phyloP scores from a whole-genome alignment of 2,113 vertebrate species.

The Blennius ocellaris region DNA sequence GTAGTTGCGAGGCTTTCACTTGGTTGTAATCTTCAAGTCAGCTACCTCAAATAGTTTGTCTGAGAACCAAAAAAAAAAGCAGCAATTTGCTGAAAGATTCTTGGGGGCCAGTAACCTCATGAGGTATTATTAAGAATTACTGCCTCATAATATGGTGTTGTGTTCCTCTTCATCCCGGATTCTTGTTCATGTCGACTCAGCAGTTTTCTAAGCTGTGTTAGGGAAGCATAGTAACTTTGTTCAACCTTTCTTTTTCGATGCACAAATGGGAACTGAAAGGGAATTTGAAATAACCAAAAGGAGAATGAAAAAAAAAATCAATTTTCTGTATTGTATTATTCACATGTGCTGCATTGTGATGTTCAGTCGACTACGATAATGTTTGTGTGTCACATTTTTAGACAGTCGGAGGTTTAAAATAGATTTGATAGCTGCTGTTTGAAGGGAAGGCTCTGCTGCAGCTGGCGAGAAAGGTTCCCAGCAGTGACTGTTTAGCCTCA shows the following conservation, averaged over 20 bases:
- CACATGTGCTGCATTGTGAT: not conserved
- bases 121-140: conserved; percentile 16
- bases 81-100: conserved; percentile 25
- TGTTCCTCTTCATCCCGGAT: conserved; percentile 5
- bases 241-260: conserved; percentile 2
- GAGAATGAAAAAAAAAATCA: not conserved
- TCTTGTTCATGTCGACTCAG: conserved; percentile 4
- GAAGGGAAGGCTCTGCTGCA: conserved; percentile 59
- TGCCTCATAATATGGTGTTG: not conserved
- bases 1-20: conserved; percentile 48
- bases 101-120: conserved; percentile 10
- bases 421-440: conserved; percentile 43
- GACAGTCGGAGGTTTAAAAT: conserved; percentile 51
- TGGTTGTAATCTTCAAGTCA: conserved; percentile 38
- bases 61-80: not conserved
- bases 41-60: conserved; percentile 19
- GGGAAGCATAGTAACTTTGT: not conserved
- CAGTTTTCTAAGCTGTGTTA: conserved; percentile 22
- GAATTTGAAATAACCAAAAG: not conserved
- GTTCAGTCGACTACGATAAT: conserved; percentile 5
- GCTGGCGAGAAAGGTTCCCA: conserved; percentile 64
- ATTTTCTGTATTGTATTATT: conserved; percentile 17
- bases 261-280: not conserved
- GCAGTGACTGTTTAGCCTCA: conserved; percentile 46
- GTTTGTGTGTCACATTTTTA: conserved; percentile 34